A percentile compares a stretch with the other conserved stretches of the same genome.
Conservation (phyloP, 2,113 vertebrate species). For the Dermatemys mawii region DNA sequence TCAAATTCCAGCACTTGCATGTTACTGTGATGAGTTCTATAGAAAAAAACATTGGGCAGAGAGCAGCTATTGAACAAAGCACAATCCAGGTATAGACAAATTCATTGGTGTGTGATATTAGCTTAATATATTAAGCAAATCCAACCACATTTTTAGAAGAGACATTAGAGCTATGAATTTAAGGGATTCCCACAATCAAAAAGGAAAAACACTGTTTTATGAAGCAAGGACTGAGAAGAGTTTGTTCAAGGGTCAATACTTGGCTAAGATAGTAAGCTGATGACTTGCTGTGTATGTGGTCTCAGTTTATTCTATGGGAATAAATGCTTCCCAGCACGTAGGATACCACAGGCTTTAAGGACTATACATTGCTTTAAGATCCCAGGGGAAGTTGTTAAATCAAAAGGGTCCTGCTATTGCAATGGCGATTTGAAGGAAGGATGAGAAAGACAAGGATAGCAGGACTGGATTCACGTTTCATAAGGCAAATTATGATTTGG, state of each 20-base stretch:
- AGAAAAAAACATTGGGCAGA: background rate
- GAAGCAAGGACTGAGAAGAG: background rate
- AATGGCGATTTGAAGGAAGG: background rate
- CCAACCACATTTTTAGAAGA: background rate
- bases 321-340: background rate
- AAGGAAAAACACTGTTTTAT: background rate
- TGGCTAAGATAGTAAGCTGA: background rate
- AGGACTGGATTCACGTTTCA: background rate
- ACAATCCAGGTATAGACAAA: background rate
- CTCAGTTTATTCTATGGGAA: background rate
- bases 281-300: background rate
- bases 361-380: background rate
- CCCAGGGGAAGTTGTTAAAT: background rate
- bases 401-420: background rate
- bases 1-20: background rate
- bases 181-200: background rate
- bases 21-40: background rate
- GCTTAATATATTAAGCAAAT: background rate
- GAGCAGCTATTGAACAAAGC: background rate
- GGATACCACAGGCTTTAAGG: background rate
- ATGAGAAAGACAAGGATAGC: background rate
- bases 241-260: background rate
- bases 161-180: background rate
- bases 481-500: background rate
- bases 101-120: background rate